Evolutionary conservation across 1,140 invertebrate species (phyloP), one percentile per base, ranked within the genome.

Genomic region (Phocides pigmalion): DNA sequence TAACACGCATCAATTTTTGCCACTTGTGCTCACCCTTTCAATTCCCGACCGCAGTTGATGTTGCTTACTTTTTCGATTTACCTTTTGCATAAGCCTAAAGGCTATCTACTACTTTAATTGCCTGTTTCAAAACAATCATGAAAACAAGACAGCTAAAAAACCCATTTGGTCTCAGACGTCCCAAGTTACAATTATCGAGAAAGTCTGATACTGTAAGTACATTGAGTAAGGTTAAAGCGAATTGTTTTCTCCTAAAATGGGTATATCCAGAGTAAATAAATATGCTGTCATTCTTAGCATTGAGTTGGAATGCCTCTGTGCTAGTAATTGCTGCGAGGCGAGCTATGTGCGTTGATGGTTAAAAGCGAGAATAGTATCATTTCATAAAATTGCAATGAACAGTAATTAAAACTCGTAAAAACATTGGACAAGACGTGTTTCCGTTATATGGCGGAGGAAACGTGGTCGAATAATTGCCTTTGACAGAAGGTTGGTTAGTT

Each of bases 261-360:
- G 11, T 19, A 8, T 46, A n/a, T 20, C 11, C 19, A 12, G 19
- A 47, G 17, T 49, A 49, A 49, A 49, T 49, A 49, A 49, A 25
- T 49, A 49, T 49, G 46, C 46, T 49, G 46, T 49, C 20, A 46
- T 49, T 25, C 46, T 49, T 25, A 49, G n/a, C 46, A 49, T 25
- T 49, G 22, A 49, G 19, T 25, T 5, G 46, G 46, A 25, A 49
- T 49, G 20, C 20, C 20, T 25, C 9, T 12, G n/a, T 22, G 20
- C 14, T 16, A 42, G 22, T 49, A 49, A 32, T 32, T 32, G 28
- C 9, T 11, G 20, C 15, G 22, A 49, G 19, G 46, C 11, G 22
- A 47, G 20, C 44, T 47, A 14, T 22, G 46, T 16, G 20, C 19
- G 5, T 20, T 15, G n/a, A 12, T 6, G 20, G n/a, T 8, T 25